These are phyloP conservation scores for Sinhomidia bicolor DNA, from an alignment of 2,888 invertebrate species.

Conservation along the genomic window DNA sequence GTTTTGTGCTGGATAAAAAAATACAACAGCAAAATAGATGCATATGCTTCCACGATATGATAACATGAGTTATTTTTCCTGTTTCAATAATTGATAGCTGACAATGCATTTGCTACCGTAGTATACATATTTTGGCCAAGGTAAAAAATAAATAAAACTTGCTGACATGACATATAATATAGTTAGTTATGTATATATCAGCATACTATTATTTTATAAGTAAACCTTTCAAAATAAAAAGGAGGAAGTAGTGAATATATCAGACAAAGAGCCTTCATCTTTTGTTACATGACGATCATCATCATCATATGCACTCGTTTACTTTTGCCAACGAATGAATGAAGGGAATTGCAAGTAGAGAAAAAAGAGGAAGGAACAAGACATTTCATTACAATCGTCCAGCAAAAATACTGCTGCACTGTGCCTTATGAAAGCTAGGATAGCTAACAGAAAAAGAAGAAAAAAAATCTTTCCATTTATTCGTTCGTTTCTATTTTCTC, in stretches of 20 bases:
- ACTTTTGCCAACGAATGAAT: not conserved
- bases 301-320: slow-evolving; percentile 16
- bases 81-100: no score
- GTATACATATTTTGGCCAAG: no score
- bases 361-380: not conserved
- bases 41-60: no score
- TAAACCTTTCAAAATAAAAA: not conserved
- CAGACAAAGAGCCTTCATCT: slow-evolving; percentile 2
- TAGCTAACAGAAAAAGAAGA: no score
- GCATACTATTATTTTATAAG: not conserved
- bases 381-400: not conserved
- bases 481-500: not conserved
- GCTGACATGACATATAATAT: not conserved
- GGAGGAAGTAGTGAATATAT: not conserved
- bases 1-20: no score
- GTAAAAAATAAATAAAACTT: no score
- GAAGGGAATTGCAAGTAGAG: not conserved
- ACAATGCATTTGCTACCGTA: no score
- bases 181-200: no score
- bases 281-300: slow-evolving; percentile 12
- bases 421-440: not conserved
- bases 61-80: no score
- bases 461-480: slow-evolving; percentile 13
- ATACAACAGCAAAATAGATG: no score
- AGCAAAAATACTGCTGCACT: not conserved